Percentiles rank a stretch among this genome's conserved stretches.
These are phyloP conservation scores for Hylaeus anthracinus DNA, from an alignment of 1,140 invertebrate genomes.

Conservation along the genomic window DNA sequence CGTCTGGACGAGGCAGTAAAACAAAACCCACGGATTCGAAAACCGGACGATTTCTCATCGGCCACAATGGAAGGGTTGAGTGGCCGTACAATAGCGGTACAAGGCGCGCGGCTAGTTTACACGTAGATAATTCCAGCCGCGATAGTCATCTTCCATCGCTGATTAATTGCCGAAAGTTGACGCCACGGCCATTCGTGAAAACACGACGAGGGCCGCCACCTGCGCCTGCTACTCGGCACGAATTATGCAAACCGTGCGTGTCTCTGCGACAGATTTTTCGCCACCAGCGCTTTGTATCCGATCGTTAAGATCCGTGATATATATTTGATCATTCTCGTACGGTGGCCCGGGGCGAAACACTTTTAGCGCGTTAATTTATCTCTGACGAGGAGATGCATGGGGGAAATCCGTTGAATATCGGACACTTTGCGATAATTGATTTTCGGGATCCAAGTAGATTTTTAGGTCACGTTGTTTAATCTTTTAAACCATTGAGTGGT, in stretches of 20 bases:
- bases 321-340: too few relatives aligned
- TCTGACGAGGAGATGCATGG: too few relatives aligned
- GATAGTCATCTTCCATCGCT: conserved; percentile 63
- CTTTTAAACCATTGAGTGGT: too few relatives aligned
- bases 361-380: too few relatives aligned
- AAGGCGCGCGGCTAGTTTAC: conserved; percentile 62
- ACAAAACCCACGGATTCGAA: conserved; percentile 58
- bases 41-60: conserved; percentile 63
- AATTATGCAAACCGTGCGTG: neutral
- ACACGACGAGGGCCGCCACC: conserved; percentile 25
- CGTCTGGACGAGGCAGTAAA: conserved; percentile 50
- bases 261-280: neutral
- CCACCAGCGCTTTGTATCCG: neutral
- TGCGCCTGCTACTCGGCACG: conserved; percentile 6
- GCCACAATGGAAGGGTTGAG: conserved; percentile 65
- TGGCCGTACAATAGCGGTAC: conserved; percentile 60
- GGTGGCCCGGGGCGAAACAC: too few relatives aligned
- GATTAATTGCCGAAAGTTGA: conserved; percentile 54
- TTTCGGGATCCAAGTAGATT: too few relatives aligned
- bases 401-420: too few relatives aligned
- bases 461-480: too few relatives aligned
- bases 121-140: conserved; percentile 64
- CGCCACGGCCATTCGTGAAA: conserved; percentile 8
- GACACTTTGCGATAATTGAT: too few relatives aligned
- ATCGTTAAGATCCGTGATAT: neutral